phyloP scores from a whole-genome alignment of 2,888 invertebrate genomes.

The Phania funesta region DNA sequence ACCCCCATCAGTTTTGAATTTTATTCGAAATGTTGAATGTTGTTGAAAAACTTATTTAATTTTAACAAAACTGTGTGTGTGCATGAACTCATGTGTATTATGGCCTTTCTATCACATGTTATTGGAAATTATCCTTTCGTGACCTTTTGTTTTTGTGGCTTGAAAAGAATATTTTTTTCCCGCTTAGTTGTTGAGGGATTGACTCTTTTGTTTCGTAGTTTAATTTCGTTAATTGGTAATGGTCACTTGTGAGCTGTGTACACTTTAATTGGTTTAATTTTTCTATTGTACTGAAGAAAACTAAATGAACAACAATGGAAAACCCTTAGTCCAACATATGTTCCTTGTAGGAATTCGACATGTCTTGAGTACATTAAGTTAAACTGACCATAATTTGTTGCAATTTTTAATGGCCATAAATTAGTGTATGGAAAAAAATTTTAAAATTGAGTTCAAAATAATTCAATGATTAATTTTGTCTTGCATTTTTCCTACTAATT shows the following conservation, averaged over 20 bases:
- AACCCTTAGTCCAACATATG: constrained; percentile 52
- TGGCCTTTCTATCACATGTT: constrained; percentile 59
- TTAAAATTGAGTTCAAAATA: background rate
- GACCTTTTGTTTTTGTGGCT: constrained; percentile 65
- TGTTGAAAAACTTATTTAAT: constrained; percentile 53
- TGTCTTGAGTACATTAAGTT: background rate
- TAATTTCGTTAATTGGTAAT: constrained; percentile 65
- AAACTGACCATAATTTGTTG: constrained; percentile 37
- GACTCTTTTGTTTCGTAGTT: constrained; percentile 48
- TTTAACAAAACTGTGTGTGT: constrained; percentile 15
- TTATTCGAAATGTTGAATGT: constrained; percentile 37
- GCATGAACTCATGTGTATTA: background rate
- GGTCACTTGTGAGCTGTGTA: constrained; percentile 56
- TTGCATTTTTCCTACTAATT: no score
- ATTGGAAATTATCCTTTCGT: constrained; percentile 69
- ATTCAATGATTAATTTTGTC: no score
- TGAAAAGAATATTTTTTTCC: background rate
- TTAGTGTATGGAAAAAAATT: background rate
- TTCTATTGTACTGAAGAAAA: background rate
- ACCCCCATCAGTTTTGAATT: constrained; percentile 50
- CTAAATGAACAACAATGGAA: background rate
- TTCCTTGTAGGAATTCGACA: background rate
- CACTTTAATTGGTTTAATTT: constrained; percentile 60
- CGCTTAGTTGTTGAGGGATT: constrained; percentile 20
- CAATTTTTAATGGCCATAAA: constrained; percentile 35